These are phyloP conservation scores for Catharus fuscescens DNA, from an alignment of 2,113 vertebrate genomes.

Conservation along the genomic window DNA sequence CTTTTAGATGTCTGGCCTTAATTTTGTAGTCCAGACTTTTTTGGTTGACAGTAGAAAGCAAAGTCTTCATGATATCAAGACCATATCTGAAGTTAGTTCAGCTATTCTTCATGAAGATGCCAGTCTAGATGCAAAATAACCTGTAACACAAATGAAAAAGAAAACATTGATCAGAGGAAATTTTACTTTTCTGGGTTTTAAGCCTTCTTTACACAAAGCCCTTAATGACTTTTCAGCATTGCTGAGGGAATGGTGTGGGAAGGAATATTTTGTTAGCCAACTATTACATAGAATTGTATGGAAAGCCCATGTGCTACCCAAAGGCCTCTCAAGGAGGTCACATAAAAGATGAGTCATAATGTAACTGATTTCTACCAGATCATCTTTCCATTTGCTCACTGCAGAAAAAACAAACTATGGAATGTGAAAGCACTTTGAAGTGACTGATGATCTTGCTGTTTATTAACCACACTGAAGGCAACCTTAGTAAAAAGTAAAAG, in stretches of 20 bases:
- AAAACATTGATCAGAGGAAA: background rate
- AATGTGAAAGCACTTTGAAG: constrained; percentile 42
- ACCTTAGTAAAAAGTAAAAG: constrained; percentile 3
- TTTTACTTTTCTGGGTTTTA: background rate
- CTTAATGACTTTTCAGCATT: constrained; percentile 1
- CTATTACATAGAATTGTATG: background rate
- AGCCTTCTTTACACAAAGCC: background rate
- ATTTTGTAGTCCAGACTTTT: background rate
- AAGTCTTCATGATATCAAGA: background rate
- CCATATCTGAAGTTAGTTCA: background rate
- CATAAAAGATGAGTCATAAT: constrained; percentile 57
- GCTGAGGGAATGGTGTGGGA: background rate
- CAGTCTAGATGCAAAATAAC: background rate
- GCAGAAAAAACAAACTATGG: constrained; percentile 53
- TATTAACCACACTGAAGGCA: background rate
- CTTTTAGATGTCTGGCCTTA: background rate
- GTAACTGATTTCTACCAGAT: constrained; percentile 53
- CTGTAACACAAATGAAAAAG: background rate
- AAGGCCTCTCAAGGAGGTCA: constrained; percentile 33
- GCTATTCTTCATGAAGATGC: background rate
- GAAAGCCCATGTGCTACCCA: constrained; percentile 44
- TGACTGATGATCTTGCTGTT: constrained; percentile 47
- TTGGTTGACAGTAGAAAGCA: background rate
- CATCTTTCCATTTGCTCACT: constrained; percentile 27
- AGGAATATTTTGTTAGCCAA: background rate